Evolutionary conservation across 2,113 vertebrate species (phyloP), one percentile per base, ranked within the genome.

Genomic region (Oceanodroma tethys): DNA sequence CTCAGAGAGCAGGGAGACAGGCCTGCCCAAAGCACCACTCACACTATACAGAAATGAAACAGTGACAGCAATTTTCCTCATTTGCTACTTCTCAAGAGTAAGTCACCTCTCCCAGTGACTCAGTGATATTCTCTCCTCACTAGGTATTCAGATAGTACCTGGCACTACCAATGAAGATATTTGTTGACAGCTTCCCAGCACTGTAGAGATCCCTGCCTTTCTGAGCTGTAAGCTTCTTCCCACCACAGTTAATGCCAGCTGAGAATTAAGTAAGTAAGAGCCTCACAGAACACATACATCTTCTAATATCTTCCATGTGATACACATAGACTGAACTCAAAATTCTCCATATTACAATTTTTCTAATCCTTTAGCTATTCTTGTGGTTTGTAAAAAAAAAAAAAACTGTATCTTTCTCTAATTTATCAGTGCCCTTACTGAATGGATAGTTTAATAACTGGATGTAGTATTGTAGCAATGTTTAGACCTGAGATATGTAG

Each of bases 1-100:
- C 19, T 6, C 7, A 48, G 30, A 0, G 2, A 56, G 27, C 1
- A 0, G 73, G 43, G 34, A 75, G 18, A 19, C 17, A 25, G 25
- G 16, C 38, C 26, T 71, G 73, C 5, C 60, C 1, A 0, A 25
- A 75, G n/a, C 34, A 65, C 12, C 6, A 2, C 27, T 68, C 32
- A 22, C 23, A 6, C 22, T n/a, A 11, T 3, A 10, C 30, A 76
- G 59, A 74, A 95, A 58, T 48, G 3, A 83, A 79, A n/a, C 21
- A 9, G 6, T 42, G 25, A 70, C 25, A 92, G 18, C 25, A 32
- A 15, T 50, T 72, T 66, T 67, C 60, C 30, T 74, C 20, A 34
- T 68, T 85, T 72, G 13, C 47, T 25, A 0, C 32, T 65, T 58
- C 43, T 65, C 10, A 26, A 70, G 70, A 29, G 20, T 17, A 43